phyloP scores from a whole-genome alignment of 2,113 vertebrate species.

The Harpagus bidentatus region DNA sequence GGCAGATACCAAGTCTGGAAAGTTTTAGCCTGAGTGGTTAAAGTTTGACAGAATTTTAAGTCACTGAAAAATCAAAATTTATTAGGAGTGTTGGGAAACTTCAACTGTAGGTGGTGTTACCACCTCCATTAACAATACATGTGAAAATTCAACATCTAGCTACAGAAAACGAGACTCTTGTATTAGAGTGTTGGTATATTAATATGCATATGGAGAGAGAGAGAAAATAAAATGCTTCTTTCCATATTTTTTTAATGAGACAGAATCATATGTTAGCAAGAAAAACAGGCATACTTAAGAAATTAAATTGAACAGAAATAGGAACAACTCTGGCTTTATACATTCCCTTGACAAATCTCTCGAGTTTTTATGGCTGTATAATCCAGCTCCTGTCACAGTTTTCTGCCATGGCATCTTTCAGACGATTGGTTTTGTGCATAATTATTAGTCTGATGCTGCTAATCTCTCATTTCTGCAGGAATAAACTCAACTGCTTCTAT shows the following conservation, averaged over 20 bases:
- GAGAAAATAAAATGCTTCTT: conserved; percentile 18
- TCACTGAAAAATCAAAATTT: not conserved
- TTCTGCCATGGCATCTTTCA: conserved; percentile 44
- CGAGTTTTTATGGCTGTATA: conserved; percentile 19
- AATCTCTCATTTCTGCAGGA: conserved; percentile 54
- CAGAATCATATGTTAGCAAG: conserved; percentile 12
- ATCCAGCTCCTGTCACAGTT: conserved; percentile 40
- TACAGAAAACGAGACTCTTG: not conserved
- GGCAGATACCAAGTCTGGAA: not conserved
- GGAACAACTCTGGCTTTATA: conserved; percentile 16
- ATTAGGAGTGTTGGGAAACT: not conserved
- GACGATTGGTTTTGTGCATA: conserved; percentile 38
- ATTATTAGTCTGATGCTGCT: conserved; percentile 33
- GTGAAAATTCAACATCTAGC: conserved; percentile 9
- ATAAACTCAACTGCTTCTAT: not conserved
- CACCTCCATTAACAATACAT: not conserved
- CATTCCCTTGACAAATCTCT: conserved; percentile 50
- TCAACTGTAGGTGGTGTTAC: not conserved
- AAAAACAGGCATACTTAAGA: conserved; percentile 44
- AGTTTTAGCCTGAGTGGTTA: not conserved
- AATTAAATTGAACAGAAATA: conserved; percentile 59
- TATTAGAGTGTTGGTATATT: not conserved
- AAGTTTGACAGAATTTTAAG: not conserved
- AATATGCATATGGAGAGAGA: not conserved
- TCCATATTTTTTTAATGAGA: conserved; percentile 46